These are phyloP conservation scores for Mallotus villosus DNA, from an alignment of 2,797 vertebrate species.

Conservation along the genomic window DNA sequence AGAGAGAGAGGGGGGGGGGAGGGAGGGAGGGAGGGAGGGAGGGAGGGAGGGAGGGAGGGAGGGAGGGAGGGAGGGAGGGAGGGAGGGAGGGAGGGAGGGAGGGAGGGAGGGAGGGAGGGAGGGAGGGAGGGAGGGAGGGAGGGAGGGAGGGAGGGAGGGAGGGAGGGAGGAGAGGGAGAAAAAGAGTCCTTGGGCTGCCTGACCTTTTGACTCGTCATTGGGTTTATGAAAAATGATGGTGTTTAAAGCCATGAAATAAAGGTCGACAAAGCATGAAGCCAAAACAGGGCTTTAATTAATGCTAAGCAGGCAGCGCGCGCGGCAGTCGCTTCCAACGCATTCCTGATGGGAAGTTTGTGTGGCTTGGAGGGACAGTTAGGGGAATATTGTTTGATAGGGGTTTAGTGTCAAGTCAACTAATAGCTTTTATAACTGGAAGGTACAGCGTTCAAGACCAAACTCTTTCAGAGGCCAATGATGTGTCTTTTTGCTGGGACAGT, in stretches of 20 bases:
- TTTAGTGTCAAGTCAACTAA: conserved; percentile 13
- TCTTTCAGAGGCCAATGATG: neutral
- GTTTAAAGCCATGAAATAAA: conserved; percentile 60
- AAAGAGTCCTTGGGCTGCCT: conserved; percentile 53
- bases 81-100: neutral
- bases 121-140: conserved; percentile 18
- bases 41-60: conserved; percentile 18
- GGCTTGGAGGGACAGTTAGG: conserved; percentile 5
- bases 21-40: neutral
- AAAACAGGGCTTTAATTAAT: conserved; percentile 55
- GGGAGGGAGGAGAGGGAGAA: neutral
- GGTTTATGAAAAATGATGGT: conserved; percentile 58
- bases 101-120: neutral
- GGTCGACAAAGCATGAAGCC: conserved; percentile 55
- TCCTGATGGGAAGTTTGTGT: conserved; percentile 24
- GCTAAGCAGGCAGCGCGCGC: conserved; percentile 26
- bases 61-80: conserved; percentile 5
- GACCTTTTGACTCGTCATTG: conserved; percentile 69
- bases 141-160: conserved; percentile 5
- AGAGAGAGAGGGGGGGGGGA: neutral
- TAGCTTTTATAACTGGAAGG: neutral
- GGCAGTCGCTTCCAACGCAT: conserved; percentile 19
- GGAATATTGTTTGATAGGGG: conserved; percentile 10
- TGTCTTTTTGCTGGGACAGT: neutral
- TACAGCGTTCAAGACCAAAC: neutral